Conservation (phyloP, 2,888 invertebrate species). For the Rotaria magnacalcarata region DNA sequence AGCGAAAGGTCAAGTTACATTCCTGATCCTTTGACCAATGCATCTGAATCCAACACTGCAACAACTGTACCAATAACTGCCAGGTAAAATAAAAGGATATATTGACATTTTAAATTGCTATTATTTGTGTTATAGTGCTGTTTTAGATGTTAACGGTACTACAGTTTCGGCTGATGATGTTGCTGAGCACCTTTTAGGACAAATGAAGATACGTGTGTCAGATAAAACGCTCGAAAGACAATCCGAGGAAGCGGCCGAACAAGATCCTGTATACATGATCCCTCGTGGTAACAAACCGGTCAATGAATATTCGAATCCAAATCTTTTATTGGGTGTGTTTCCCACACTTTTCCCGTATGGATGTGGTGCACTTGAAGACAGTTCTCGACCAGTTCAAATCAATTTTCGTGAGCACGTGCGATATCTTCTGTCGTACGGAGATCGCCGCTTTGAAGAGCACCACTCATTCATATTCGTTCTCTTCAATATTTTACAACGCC, state of each 20-base stretch:
- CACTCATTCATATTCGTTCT: not conserved
- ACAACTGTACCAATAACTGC: not conserved
- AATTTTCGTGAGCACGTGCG: not conserved
- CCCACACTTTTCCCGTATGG: not conserved
- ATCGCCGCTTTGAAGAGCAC: not conserved
- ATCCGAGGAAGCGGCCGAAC: no score
- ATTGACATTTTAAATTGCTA: not conserved
- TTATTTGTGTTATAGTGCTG: not conserved
- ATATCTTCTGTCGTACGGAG: not conserved
- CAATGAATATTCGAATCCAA: slow-evolving; percentile 25
- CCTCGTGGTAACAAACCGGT: slow-evolving; percentile 1
- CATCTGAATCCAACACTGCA: not conserved
- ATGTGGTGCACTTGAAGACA: not conserved
- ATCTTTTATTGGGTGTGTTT: not conserved
- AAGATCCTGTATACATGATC: not conserved
- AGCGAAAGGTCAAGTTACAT: not conserved
- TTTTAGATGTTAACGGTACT: slow-evolving; percentile 3
- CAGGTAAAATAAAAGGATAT: not conserved
- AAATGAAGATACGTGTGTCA: not conserved
- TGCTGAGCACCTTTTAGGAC: not conserved
- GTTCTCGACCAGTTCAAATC: not conserved
- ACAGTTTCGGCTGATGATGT: not conserved
- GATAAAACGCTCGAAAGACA: not conserved
- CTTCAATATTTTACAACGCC: not conserved
- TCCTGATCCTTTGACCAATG: not conserved